Percentiles rank a stretch among this genome's conserved stretches.
phyloP scores from a whole-genome alignment of 1,140 invertebrate species.

The Akabosia matsudoensis region DNA sequence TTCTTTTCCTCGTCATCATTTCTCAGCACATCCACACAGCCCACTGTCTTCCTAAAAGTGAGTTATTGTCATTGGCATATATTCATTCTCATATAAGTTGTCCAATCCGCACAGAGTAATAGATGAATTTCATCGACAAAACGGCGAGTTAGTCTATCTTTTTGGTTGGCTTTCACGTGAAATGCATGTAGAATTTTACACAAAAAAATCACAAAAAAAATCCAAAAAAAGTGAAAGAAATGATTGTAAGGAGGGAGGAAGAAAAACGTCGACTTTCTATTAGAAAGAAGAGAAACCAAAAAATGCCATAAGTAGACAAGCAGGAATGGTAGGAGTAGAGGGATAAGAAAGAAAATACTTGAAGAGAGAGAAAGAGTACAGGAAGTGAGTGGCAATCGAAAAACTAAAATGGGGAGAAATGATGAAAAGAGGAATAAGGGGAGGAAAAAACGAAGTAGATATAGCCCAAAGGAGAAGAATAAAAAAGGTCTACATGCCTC shows the following conservation, averaged over 20 bases:
- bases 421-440: conserved; percentile 5
- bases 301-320: conserved; percentile 9
- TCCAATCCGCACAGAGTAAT: too few relatives aligned
- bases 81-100: background rate
- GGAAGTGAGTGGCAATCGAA: background rate
- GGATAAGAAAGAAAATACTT: background rate
- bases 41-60: conserved; percentile 11
- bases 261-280: background rate
- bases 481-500: too few relatives aligned
- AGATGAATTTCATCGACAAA: too few relatives aligned
- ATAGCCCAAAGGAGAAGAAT: background rate
- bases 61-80: conserved; percentile 12
- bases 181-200: conserved; percentile 9
- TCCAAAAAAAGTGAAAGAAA: background rate
- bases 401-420: background rate
- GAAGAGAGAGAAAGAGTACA: background rate
- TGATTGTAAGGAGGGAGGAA: background rate
- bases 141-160: too few relatives aligned
- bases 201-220: conserved; percentile 9
- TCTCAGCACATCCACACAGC: background rate
- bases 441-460: conserved; percentile 12
- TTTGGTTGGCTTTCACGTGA: background rate
- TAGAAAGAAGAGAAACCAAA: background rate
- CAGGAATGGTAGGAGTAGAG: background rate
- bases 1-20: conserved; percentile 24